Evolutionary conservation across 2,113 vertebrate genomes (phyloP).

Genomic region (Porphyrio hochstetteri): DNA sequence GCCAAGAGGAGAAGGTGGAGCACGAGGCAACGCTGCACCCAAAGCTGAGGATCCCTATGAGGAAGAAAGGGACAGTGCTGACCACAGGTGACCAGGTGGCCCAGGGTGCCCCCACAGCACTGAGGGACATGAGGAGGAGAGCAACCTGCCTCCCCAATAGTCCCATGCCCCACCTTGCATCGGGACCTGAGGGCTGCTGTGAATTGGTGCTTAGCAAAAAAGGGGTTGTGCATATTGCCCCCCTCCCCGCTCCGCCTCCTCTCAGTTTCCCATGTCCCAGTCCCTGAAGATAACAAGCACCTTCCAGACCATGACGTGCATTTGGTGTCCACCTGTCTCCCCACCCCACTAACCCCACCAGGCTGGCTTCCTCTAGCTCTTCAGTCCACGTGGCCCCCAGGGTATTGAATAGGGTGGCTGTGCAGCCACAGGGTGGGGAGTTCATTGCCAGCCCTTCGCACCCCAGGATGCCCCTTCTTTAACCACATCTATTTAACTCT

Average conservation of each 20-base stretch:
- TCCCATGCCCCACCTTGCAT: background rate
- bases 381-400: background rate
- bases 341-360: background rate
- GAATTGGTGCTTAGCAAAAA: background rate
- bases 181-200: background rate
- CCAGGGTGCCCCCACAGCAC: background rate
- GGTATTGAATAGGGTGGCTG: background rate
- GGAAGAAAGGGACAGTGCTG: constrained; percentile 68
- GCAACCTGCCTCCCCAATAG: background rate
- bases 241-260: background rate
- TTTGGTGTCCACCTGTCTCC: background rate
- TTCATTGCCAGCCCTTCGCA: background rate
- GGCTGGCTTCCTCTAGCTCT: background rate
- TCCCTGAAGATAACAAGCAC: background rate
- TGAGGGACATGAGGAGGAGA: background rate
- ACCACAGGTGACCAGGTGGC: constrained; percentile 67
- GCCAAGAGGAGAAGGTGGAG: background rate
- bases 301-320: background rate
- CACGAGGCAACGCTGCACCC: background rate
- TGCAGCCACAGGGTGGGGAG: background rate
- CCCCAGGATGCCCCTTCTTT: background rate
- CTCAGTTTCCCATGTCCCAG: background rate
- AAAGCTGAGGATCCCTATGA: constrained; percentile 76
- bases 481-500: background rate
- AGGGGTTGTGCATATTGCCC: background rate